These are phyloP conservation scores for Hylaeus volcanicus DNA, from an alignment of 1,140 invertebrate species.

Conservation along the genomic window DNA sequence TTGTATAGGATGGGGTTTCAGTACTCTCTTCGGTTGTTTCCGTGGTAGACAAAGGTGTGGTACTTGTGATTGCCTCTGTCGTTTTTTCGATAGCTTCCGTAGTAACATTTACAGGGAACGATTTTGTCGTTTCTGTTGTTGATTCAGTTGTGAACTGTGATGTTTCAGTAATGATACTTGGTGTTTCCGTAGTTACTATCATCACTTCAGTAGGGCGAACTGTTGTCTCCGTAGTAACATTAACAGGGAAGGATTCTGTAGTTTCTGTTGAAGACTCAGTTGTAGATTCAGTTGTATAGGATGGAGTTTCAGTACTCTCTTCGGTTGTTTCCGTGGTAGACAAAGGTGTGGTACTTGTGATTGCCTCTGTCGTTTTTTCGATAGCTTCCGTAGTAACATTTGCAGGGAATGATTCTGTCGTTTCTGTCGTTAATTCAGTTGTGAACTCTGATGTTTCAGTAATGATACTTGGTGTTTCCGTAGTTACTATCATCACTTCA, in stretches of 20 bases:
- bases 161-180: neutral
- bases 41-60: too few species aligned
- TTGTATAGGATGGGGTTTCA: neutral
- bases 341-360: too few species aligned
- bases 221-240: too few species aligned
- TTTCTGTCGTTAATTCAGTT: neutral
- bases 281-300: neutral
- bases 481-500: neutral
- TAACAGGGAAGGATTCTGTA: too few species aligned
- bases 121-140: too few species aligned
- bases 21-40: neutral
- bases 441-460: neutral
- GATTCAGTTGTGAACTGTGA: too few species aligned
- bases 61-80: too few species aligned
- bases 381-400: neutral
- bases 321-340: neutral
- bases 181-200: neutral
- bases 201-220: too few species aligned
- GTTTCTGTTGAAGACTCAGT: neutral
- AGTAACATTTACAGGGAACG: neutral
- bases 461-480: neutral
- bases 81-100: too few species aligned
- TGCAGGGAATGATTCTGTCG: neutral
- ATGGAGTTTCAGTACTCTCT: neutral
- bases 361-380: too few species aligned